phyloP scores from a whole-genome alignment of 2,797 vertebrate genomes.

The Urocyon cinereoargenteus region DNA sequence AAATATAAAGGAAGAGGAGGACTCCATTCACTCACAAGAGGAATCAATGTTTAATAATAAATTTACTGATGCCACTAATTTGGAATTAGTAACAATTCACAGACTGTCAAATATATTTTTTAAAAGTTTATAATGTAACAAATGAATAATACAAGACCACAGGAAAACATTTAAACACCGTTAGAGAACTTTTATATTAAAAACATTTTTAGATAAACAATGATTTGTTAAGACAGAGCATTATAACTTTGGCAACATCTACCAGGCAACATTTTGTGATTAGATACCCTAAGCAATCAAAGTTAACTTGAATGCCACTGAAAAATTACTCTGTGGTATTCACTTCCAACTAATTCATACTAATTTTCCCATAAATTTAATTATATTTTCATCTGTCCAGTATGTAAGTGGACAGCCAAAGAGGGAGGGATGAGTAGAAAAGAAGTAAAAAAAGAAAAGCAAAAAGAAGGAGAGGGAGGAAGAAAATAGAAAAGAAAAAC shows the following conservation, averaged over 20 bases:
- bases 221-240: conserved; percentile 3
- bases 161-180: conserved; percentile 36
- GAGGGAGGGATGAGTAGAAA: background rate
- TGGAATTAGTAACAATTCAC: conserved; percentile 42
- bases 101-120: background rate
- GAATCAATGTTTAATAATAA: conserved; percentile 10
- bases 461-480: background rate
- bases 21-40: background rate
- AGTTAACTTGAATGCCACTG: background rate
- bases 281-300: background rate
- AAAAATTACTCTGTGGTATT: conserved; percentile 26
- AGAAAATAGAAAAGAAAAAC: background rate
- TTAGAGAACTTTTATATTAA: conserved; percentile 32
- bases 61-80: background rate
- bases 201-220: background rate
- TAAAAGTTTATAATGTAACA: background rate
- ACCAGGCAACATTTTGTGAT: background rate
- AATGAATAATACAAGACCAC: background rate
- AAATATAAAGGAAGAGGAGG: background rate
- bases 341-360: conserved; percentile 30
- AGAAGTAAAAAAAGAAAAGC: background rate
- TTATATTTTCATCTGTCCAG: conserved; percentile 47
- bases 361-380: conserved; percentile 55
- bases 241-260: conserved; percentile 7
- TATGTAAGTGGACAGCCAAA: background rate